These are phyloP conservation scores for Pelmatolapia mariae DNA, from an alignment of 2,113 vertebrate species.

Conservation along the genomic window DNA sequence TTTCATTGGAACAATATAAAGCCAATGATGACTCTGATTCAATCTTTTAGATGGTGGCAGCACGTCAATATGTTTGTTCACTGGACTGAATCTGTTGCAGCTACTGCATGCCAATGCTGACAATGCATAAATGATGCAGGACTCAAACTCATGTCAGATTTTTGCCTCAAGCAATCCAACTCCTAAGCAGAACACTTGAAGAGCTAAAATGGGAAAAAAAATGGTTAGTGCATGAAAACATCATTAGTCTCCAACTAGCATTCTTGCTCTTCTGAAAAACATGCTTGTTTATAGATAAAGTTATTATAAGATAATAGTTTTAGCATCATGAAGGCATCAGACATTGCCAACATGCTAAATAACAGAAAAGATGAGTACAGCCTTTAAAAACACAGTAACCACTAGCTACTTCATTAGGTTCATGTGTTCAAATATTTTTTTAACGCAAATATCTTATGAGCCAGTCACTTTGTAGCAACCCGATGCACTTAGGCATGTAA, in stretches of 20 bases:
- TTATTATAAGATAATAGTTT: not conserved
- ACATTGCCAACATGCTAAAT: not conserved
- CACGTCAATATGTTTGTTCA: conserved; percentile 51
- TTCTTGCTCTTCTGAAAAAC: not conserved
- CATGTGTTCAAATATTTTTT: not conserved
- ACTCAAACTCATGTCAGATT: conserved; percentile 50
- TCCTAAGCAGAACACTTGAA: conserved; percentile 32
- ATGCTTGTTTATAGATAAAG: not conserved
- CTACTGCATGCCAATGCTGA: conserved; percentile 54
- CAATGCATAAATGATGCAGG: conserved; percentile 67
- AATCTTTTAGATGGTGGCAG: conserved; percentile 31
- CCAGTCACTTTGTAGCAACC: not conserved
- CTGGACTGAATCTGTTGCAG: conserved; percentile 39
- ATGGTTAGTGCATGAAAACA: conserved; percentile 3
- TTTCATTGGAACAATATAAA: not conserved
- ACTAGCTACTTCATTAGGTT: not conserved
- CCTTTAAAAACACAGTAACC: not conserved
- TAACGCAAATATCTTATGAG: not conserved
- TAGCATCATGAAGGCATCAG: not conserved
- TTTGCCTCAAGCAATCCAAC: conserved; percentile 46
- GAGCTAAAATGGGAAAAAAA: not conserved
- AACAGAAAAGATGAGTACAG: not conserved
- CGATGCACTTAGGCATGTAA: not conserved
- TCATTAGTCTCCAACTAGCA: not conserved
- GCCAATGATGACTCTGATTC: conserved; percentile 1